phyloP scores from a whole-genome alignment of 2,797 vertebrate genomes.

The Diplodus puntazzo region DNA sequence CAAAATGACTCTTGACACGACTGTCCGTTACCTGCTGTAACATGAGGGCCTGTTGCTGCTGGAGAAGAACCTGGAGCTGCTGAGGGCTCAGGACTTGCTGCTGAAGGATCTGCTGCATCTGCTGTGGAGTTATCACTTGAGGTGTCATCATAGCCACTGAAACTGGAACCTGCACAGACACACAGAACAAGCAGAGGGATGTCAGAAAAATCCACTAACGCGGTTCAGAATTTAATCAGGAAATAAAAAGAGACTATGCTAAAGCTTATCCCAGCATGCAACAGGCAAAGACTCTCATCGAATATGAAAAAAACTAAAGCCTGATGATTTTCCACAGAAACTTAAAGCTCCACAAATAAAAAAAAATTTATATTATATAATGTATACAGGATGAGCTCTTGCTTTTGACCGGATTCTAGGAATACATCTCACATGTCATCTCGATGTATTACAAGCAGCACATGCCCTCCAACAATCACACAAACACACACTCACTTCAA shows the following conservation, averaged over 20 bases:
- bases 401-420: slow-evolving; percentile 5
- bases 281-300: background rate
- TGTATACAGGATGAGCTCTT: background rate
- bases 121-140: slow-evolving; percentile 99
- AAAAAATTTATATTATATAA: background rate
- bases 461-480: slow-evolving; percentile 31
- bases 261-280: background rate
- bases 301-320: background rate
- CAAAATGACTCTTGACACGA: background rate
- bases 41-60: slow-evolving; percentile 99
- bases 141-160: slow-evolving; percentile 99
- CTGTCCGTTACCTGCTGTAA: slow-evolving; percentile 95
- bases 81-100: slow-evolving; percentile 99
- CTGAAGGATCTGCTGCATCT: slow-evolving; percentile 99
- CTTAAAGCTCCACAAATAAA: background rate
- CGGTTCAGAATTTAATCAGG: background rate
- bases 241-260: background rate
- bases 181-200: slow-evolving; percentile 30
- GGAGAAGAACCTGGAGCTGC: slow-evolving; percentile 99
- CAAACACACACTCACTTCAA: slow-evolving; percentile 28
- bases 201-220: background rate
- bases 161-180: slow-evolving; percentile 91
- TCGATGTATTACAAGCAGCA: slow-evolving; percentile 31
- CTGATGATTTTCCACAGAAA: background rate
- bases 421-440: slow-evolving; percentile 51